Conservation (phyloP, 2,797 vertebrate species). For the Pangasius djambal region DNA sequence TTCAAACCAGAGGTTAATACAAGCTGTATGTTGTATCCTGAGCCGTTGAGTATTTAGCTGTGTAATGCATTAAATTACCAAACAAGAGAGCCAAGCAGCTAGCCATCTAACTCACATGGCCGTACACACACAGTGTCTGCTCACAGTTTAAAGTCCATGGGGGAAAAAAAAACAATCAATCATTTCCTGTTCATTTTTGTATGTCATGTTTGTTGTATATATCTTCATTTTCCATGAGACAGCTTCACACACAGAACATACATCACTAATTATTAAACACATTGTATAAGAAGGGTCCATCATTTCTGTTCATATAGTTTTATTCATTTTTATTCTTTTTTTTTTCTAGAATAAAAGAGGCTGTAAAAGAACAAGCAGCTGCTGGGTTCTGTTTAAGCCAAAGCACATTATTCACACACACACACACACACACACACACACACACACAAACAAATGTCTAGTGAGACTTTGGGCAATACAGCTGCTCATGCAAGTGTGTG, state of each 20-base stretch:
- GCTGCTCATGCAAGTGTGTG: conserved; percentile 62
- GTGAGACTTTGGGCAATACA: conserved; percentile 43
- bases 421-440: not conserved
- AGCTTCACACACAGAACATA: not conserved
- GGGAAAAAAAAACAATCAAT: not conserved
- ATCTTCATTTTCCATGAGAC: not conserved
- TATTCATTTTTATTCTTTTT: too few species aligned
- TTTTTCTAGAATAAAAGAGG: not conserved
- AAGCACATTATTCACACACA: not conserved
- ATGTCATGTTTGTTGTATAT: not conserved
- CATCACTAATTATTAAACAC: not conserved
- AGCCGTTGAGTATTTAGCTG: not conserved
- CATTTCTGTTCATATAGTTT: not conserved
- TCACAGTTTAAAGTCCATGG: too few species aligned
- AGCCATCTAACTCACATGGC: not conserved
- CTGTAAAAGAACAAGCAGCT: not conserved
- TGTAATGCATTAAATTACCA: not conserved
- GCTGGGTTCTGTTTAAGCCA: not conserved
- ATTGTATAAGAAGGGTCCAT: not conserved
- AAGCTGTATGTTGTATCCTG: not conserved
- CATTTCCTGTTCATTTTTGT: not conserved
- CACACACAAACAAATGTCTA: not conserved
- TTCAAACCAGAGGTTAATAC: not conserved
- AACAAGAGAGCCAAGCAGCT: not conserved
- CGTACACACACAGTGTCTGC: not conserved